Percentiles rank a stretch among this genome's conserved stretches.
Conservation (phyloP, 2,797 vertebrate genomes). For the Etheostoma perlongum region DNA sequence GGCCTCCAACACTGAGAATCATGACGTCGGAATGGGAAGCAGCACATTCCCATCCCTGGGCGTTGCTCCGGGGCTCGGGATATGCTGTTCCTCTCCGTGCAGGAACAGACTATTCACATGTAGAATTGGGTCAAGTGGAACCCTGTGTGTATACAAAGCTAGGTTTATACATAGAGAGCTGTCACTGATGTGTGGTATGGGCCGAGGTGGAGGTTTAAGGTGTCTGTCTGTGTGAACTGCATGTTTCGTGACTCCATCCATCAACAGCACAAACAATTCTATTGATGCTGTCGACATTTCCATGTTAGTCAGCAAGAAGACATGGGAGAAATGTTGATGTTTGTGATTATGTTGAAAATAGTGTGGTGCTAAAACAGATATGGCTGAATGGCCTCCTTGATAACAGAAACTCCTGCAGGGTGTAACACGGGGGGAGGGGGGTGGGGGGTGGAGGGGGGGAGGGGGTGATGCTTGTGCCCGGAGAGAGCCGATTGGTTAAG, state of each 20-base stretch:
- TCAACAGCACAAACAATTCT: conserved; percentile 33
- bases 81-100: conserved; percentile 13
- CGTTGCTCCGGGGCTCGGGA: conserved; percentile 31
- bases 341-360: conserved; percentile 27
- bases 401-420: conserved; percentile 57
- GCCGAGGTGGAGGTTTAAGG: background rate
- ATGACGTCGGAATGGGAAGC: conserved; percentile 31
- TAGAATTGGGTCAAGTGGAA: conserved; percentile 38
- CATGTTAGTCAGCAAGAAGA: conserved; percentile 39
- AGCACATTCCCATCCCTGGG: conserved; percentile 23
- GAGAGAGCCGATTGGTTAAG: conserved; percentile 52
- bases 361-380: conserved; percentile 28
- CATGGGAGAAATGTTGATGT: background rate
- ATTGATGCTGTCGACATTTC: conserved; percentile 1
- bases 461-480: conserved; percentile 36
- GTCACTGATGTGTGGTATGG: background rate
- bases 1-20: conserved; percentile 21
- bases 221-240: background rate
- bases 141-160: background rate
- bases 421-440: background rate
- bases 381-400: conserved; percentile 38
- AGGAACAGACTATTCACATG: conserved; percentile 29
- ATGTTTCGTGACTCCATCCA: conserved; percentile 31
- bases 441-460: background rate
- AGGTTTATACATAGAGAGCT: background rate